Evolutionary conservation across 2,113 vertebrate species (phyloP).

Genomic region (Dipodomys ordii): DNA sequence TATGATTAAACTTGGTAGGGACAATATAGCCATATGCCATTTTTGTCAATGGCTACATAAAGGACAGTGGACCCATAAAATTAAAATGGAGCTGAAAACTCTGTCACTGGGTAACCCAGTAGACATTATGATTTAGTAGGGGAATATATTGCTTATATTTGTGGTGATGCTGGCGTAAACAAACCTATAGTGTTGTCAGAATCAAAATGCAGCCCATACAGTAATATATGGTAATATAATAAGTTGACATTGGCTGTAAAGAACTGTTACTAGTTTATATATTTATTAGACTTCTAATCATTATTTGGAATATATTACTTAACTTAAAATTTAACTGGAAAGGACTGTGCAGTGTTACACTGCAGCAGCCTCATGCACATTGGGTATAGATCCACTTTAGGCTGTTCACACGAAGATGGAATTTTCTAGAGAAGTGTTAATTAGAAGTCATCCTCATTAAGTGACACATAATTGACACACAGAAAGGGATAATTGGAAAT

Average conservation of each 20-base stretch:
- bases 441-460: background rate
- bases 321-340: background rate
- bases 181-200: no score
- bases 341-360: background rate
- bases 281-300: background rate
- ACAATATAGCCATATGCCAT: background rate
- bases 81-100: background rate
- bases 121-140: background rate
- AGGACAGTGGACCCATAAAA: background rate
- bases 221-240: background rate
- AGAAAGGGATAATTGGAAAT: background rate
- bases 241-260: background rate
- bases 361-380: background rate
- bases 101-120: no score
- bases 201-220: background rate
- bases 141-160: no score
- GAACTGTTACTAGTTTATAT: background rate
- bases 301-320: background rate
- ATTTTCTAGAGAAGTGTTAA: background rate
- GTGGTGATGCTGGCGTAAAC: background rate
- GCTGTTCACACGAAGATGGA: background rate
- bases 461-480: background rate
- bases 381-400: background rate
- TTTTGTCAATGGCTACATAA: background rate
- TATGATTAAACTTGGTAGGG: background rate